Evolutionary conservation across 2,113 vertebrate genomes (phyloP), one percentile per base, ranked within the genome.

Genomic region (Pseudorasbora parva): DNA sequence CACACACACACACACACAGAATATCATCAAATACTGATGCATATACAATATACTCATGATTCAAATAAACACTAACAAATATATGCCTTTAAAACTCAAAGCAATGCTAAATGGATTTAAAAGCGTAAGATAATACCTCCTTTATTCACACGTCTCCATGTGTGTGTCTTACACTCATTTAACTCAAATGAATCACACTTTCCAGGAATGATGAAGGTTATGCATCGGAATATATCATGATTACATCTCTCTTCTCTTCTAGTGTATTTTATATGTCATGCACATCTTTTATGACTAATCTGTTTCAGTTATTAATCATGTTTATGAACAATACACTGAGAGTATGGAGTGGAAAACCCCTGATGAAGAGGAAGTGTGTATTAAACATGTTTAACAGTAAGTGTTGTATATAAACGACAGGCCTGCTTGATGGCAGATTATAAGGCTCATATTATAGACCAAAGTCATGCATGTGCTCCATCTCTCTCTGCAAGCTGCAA

Each of bases 401-500:
- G 12, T 73, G 27, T 25, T 49, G 43, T 19, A 23, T 0, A 21
- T 33, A 23, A 41, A 7, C 60, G 12, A 43, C 2, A 10, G 51
- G 54, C 56, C 77, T 78, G 19, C 73, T 73, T 66, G 82, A 37
- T 83, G 71, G 57, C 68, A 80, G 30, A 56, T 69, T 69, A 41
- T 56, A 62, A 69, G 69, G 7, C 45, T 62, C 30, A 69, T 69
- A 69, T 69, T 72, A 51, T 72, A 62, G 37, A 64, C 27, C 8
- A 23, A 72, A 51, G 54, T 77, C 49, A 27, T 82, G 84, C 87
- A 81, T 71, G 73, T 84, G 45, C 84, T 82, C 51, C 81, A 66
- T 60, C 54, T 81, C 56, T 59, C n/a, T 81, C 47, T 85, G 86
- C 83, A 87, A 73, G 37, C 27, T 84, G 83, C 56, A 80, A 77